phyloP scores from a whole-genome alignment of 2,888 invertebrate species.

The Amiota mariae region DNA sequence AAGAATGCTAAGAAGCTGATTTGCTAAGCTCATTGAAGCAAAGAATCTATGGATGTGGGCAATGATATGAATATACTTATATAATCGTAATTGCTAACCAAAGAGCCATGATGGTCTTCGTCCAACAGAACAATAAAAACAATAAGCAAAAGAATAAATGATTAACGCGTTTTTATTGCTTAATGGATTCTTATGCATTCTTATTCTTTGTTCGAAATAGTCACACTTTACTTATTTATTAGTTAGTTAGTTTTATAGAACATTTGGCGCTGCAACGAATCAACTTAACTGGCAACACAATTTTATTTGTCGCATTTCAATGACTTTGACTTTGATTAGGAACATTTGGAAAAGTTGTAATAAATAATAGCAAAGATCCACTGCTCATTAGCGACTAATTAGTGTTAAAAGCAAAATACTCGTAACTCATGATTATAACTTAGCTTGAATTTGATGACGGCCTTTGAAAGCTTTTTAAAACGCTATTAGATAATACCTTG shows the following conservation, averaged over 20 bases:
- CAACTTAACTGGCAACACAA: no score
- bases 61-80: slow-evolving; percentile 22
- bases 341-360: not conserved
- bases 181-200: slow-evolving; percentile 56
- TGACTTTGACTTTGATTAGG: not conserved
- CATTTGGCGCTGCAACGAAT: no score
- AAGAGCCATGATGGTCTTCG: not conserved
- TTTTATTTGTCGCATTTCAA: no score
- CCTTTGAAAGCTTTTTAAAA: no score
- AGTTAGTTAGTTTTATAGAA: no score
- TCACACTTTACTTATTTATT: slow-evolving; percentile 69
- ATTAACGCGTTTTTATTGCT: slow-evolving; percentile 67
- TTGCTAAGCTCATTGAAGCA: slow-evolving; percentile 5
- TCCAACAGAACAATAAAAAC: slow-evolving; percentile 34
- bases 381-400: slow-evolving; percentile 68
- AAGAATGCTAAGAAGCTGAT: not conserved
- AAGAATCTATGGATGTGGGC: not conserved
- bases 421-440: not conserved
- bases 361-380: slow-evolving; percentile 63
- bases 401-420: slow-evolving; percentile 63
- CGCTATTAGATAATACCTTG: no score
- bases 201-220: slow-evolving; percentile 54
- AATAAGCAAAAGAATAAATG: slow-evolving; percentile 66
- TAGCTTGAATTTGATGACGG: no score
- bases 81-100: slow-evolving; percentile 28